These are phyloP conservation scores for Macaria liturata DNA, from an alignment of 2,888 invertebrate species.

Conservation along the genomic window DNA sequence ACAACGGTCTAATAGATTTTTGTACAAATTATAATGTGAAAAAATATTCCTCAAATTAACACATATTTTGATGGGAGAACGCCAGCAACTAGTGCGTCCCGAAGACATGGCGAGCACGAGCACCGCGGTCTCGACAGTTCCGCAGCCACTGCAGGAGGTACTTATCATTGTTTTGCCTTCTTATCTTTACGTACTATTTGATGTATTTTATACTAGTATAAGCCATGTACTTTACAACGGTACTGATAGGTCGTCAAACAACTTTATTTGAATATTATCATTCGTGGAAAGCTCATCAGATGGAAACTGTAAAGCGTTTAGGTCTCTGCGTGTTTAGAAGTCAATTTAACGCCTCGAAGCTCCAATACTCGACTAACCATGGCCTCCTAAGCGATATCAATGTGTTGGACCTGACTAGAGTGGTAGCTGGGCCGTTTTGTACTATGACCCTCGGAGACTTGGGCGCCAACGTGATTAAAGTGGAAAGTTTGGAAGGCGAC, in stretches of 20 bases:
- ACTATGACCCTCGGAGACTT: conserved; percentile 96
- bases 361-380: conserved; percentile 50
- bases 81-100: conserved; percentile 42
- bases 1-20: not conserved
- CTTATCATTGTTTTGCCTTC: conserved; percentile 35
- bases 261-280: conserved; percentile 13
- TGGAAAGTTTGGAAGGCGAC: conserved; percentile 93
- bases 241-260: conserved; percentile 15
- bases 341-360: conserved; percentile 33
- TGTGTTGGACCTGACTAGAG: conserved; percentile 91
- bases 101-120: conserved; percentile 78
- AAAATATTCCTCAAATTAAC: conserved; percentile 30
- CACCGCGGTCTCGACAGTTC: conserved; percentile 68
- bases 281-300: conserved; percentile 32
- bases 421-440: conserved; percentile 97
- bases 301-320: conserved; percentile 42
- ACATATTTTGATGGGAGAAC: conserved; percentile 68
- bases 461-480: conserved; percentile 96
- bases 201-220: conserved; percentile 37
- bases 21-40: conserved; percentile 49
- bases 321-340: conserved; percentile 37
- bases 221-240: conserved; percentile 31
- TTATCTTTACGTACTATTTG: conserved; percentile 60
- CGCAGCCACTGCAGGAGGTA: conserved; percentile 71
- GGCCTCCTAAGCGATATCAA: conserved; percentile 88